Percentiles rank a stretch among this genome's conserved stretches.
Conservation (phyloP, 1,140 invertebrate species). For the Hyphantria cunea region DNA sequence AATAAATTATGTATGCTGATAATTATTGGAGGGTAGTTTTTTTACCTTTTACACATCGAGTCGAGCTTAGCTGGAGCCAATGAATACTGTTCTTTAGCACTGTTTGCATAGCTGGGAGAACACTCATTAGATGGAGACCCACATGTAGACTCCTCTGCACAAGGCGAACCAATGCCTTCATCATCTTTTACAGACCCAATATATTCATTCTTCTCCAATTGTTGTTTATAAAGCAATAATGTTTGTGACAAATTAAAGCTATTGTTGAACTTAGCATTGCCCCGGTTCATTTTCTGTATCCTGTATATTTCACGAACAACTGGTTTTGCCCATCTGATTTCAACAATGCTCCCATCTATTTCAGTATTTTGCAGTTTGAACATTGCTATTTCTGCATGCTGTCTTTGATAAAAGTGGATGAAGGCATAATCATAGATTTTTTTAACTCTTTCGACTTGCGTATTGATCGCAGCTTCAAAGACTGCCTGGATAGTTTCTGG, state of each 20-base stretch:
- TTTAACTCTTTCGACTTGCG: constrained; percentile 70
- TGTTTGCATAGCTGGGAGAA: constrained; percentile 13
- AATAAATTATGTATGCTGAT: neutral
- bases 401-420: constrained; percentile 73
- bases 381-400: constrained; percentile 76
- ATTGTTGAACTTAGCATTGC: constrained; percentile 76
- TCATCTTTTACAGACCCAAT: constrained; percentile 56
- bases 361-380: constrained; percentile 65
- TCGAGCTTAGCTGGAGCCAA: constrained; percentile 67
- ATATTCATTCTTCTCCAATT: constrained; percentile 65
- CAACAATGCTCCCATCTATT: constrained; percentile 65
- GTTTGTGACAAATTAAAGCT: constrained; percentile 63
- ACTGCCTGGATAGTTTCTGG: constrained; percentile 56
- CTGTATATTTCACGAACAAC: constrained; percentile 67
- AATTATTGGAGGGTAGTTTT: neutral
- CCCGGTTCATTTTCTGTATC: constrained; percentile 65
- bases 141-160: constrained; percentile 53
- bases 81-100: constrained; percentile 37
- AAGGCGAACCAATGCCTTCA: constrained; percentile 63
- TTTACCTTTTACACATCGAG: constrained; percentile 66
- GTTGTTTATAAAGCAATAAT: constrained; percentile 71
- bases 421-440: constrained; percentile 82
- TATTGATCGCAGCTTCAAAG: constrained; percentile 55
- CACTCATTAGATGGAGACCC: constrained; percentile 49
- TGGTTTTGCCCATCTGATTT: constrained; percentile 72